Conservation (phyloP, 1,140 invertebrate species). For the Drosophila parvula region DNA sequence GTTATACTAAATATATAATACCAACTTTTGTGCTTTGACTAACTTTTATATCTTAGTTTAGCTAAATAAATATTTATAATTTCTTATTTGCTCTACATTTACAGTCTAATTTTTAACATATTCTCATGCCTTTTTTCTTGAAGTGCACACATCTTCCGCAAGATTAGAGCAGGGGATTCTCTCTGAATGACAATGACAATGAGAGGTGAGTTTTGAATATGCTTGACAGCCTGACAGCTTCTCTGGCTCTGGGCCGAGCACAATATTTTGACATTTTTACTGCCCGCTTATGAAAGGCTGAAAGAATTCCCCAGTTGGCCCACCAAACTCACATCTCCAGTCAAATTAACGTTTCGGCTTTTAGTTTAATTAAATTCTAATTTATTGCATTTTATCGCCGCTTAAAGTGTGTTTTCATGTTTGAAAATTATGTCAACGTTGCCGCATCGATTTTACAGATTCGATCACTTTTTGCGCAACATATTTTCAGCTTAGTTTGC, state of each 20-base stretch:
- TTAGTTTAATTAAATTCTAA: constrained; percentile 81
- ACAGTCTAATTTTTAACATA: neutral
- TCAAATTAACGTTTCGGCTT: constrained; percentile 48
- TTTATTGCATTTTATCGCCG: constrained; percentile 75
- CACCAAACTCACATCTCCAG: constrained; percentile 31
- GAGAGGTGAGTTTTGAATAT: constrained; percentile 61
- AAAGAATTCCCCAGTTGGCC: constrained; percentile 63
- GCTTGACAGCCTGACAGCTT: constrained; percentile 75
- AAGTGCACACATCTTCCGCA: constrained; percentile 11
- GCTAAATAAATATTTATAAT: neutral
- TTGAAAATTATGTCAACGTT: constrained; percentile 48
- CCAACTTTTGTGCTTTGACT: no score
- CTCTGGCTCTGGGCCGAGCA: constrained; percentile 45
- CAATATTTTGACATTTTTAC: constrained; percentile 81
- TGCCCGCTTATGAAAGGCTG: constrained; percentile 72
- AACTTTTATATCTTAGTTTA: no score
- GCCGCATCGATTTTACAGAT: constrained; percentile 32
- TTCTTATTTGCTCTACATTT: no score
- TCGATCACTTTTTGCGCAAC: constrained; percentile 56
- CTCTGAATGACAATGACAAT: constrained; percentile 60
- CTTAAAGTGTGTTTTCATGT: constrained; percentile 77
- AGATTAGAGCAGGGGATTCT: constrained; percentile 20
- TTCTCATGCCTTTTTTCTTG: neutral
- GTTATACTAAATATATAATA: no score
- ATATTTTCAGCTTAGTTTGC: constrained; percentile 30